Percentiles rank a stretch among this genome's conserved stretches.
These are phyloP conservation scores for Nestor notabilis DNA, from an alignment of 2,113 vertebrate species.

Conservation along the genomic window DNA sequence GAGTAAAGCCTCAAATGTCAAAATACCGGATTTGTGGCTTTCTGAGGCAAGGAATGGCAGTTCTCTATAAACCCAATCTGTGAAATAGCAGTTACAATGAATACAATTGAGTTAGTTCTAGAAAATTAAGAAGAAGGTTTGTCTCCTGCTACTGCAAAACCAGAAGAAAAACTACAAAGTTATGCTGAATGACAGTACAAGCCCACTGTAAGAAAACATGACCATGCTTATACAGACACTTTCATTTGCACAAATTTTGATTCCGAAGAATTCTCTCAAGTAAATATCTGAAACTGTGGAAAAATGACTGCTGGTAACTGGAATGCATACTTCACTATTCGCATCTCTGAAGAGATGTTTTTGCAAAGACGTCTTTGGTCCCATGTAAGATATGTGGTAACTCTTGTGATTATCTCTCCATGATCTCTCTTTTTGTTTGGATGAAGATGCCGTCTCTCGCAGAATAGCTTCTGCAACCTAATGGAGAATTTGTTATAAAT, in stretches of 20 bases:
- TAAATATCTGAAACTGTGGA: background rate
- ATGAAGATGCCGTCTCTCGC: background rate
- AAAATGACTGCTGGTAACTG: background rate
- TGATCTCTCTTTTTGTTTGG: background rate
- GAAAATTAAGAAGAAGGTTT: background rate
- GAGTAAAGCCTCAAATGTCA: background rate
- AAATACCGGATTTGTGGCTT: background rate
- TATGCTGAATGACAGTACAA: background rate
- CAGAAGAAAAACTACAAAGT: background rate
- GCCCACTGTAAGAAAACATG: background rate
- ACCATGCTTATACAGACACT: background rate
- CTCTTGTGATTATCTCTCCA: background rate
- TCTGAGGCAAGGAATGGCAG: background rate
- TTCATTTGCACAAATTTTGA: background rate
- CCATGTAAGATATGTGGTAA: too few relatives aligned
- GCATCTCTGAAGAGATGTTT: background rate
- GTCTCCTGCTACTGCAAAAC: background rate
- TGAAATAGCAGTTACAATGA: background rate
- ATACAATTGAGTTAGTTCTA: background rate
- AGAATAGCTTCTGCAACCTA: constrained; percentile 43
- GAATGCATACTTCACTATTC: background rate
- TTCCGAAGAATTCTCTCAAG: background rate
- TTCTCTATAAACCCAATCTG: background rate
- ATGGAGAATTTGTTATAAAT: background rate
- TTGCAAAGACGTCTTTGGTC: background rate